Evolutionary conservation across 1,140 invertebrate species (phyloP).

Genomic region (Ceratina australensis): DNA sequence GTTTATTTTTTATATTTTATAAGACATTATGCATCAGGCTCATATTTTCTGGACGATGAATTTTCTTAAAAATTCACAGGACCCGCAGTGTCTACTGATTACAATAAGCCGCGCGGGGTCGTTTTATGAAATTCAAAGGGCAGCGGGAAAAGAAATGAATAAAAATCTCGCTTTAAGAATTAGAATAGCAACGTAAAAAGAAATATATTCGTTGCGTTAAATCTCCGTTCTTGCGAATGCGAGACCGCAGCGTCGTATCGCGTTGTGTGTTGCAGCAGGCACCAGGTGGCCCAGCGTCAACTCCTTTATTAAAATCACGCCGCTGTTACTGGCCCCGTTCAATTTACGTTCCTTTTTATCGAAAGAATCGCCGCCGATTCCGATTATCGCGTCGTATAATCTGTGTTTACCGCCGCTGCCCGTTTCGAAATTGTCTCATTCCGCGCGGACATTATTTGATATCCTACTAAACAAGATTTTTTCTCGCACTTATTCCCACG

Average conservation of each 20-base stretch:
- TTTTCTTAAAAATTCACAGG: too few species aligned
- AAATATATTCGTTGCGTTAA: constrained; percentile 13
- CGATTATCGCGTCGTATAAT: constrained; percentile 1
- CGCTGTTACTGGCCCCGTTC: background rate
- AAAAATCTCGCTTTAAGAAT: constrained; percentile 7
- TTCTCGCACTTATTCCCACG: too few species aligned
- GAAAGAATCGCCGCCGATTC: constrained; percentile 4
- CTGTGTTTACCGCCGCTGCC: background rate
- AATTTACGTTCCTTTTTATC: constrained; percentile 1
- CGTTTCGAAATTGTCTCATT: background rate
- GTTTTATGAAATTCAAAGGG: too few species aligned
- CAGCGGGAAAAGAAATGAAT: background rate
- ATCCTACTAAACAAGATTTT: too few species aligned
- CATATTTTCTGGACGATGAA: too few species aligned
- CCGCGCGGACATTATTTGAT: background rate
- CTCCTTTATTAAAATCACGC: constrained; percentile 27
- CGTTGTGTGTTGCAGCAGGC: background rate
- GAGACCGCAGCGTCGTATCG: background rate
- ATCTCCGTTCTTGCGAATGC: background rate
- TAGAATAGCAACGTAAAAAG: background rate
- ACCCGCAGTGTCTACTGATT: too few species aligned
- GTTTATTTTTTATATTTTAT: too few species aligned
- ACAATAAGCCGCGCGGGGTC: too few species aligned
- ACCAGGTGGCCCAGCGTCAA: constrained; percentile 29
- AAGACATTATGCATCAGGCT: too few species aligned